These are phyloP conservation scores for Saccopteryx leptura DNA, from an alignment of 2,113 vertebrate species.

Conservation along the genomic window DNA sequence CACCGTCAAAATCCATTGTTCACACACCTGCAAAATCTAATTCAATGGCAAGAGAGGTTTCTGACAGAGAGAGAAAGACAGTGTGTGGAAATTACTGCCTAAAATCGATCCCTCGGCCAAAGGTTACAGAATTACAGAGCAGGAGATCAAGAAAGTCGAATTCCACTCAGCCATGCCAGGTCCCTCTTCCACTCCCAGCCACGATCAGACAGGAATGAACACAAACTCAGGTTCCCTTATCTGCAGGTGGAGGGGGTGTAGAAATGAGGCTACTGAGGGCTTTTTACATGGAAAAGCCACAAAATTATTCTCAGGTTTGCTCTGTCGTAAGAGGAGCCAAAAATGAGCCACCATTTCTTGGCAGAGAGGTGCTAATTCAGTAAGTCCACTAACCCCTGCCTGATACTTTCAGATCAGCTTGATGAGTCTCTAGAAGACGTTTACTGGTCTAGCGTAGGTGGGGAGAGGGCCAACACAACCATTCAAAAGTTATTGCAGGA, in stretches of 20 bases:
- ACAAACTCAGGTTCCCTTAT: neutral
- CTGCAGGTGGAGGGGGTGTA: neutral
- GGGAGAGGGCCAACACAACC: neutral
- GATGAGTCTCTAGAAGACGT: neutral
- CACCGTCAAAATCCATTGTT: slow-evolving; percentile 36
- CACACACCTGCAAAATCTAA: slow-evolving; percentile 1
- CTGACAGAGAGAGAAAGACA: neutral
- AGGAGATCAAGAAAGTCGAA: neutral
- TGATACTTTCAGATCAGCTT: slow-evolving; percentile 37
- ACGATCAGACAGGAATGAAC: slow-evolving; percentile 6
- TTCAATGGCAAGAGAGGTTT: neutral
- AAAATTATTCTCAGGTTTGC: slow-evolving; percentile 52
- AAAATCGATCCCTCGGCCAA: neutral
- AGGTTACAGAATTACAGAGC: neutral
- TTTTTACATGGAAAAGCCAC: slow-evolving; percentile 47
- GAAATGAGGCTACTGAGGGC: slow-evolving; percentile 42
- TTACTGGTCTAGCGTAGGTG: neutral
- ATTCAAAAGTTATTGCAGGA: neutral
- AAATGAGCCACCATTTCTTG: slow-evolving; percentile 43
- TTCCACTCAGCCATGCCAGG: neutral
- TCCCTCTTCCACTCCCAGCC: neutral
- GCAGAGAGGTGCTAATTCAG: neutral
- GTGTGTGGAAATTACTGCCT: neutral
- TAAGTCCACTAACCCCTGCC: slow-evolving; percentile 11
- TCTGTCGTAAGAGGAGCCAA: slow-evolving; percentile 59